Conservation (phyloP, 2,797 vertebrate species). For the Galago senegalensis region DNA sequence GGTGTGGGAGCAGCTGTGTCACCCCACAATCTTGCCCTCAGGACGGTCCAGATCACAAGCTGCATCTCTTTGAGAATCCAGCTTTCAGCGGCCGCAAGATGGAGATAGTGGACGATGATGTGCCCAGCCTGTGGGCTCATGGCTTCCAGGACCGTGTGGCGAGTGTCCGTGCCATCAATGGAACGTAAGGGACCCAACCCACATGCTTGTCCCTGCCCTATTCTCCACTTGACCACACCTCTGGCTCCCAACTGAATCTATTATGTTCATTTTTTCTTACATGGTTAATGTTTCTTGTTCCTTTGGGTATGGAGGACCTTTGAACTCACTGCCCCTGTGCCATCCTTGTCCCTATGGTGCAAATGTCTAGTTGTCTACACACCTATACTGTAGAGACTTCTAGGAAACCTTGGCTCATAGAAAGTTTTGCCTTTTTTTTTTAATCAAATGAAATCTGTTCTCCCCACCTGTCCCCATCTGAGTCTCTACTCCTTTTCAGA, state of each 20-base stretch:
- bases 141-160: slow-evolving; percentile 96
- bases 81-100: slow-evolving; percentile 94
- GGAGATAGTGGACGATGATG: slow-evolving; percentile 95
- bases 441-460: neutral
- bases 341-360: rapidly evolving
- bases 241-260: neutral
- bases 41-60: slow-evolving; percentile 95
- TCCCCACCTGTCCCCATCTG: too few relatives aligned
- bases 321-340: rapidly evolving
- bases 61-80: slow-evolving; percentile 94
- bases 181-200: slow-evolving; percentile 92
- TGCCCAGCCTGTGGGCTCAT: slow-evolving; percentile 96
- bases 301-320: neutral
- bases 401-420: neutral
- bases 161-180: slow-evolving; percentile 93
- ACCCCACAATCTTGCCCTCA: slow-evolving; percentile 65
- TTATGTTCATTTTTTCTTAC: too few relatives aligned
- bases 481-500: neutral
- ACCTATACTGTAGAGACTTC: neutral
- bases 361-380: rapidly evolving
- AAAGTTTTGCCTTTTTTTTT: neutral
- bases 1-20: rapidly evolving
- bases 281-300: rapidly evolving
- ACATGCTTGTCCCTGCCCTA: neutral
- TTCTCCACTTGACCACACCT: rapidly evolving